Conservation (phyloP, 2,113 vertebrate species). For the Lamprotornis superbus region DNA sequence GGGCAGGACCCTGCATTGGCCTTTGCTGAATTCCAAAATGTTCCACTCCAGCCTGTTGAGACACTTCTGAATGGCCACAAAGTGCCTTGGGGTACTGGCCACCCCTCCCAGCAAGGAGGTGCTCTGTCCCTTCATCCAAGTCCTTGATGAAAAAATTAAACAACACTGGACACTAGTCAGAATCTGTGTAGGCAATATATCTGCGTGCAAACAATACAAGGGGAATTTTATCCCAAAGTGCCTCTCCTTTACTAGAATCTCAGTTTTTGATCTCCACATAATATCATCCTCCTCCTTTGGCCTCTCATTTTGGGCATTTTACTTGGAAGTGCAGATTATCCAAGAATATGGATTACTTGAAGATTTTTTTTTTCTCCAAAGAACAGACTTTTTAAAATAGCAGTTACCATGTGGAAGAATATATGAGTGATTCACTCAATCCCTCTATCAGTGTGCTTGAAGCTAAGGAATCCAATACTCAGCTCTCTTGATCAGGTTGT, state of each 20-base stretch:
- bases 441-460: background rate
- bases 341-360: background rate
- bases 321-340: background rate
- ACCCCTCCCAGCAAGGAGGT: fast-evolving
- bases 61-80: background rate
- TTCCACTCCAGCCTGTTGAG: background rate
- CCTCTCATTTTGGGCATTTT: background rate
- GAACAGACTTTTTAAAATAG: background rate
- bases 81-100: fast-evolving
- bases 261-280: background rate
- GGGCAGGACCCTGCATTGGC: background rate
- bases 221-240: background rate
- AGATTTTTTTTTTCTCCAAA: background rate
- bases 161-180: background rate
- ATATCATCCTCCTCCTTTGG: background rate
- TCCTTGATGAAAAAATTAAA: background rate
- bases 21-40: background rate
- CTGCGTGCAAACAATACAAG: background rate
- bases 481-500: background rate
- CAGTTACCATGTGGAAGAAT: background rate
- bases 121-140: background rate
- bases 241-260: background rate
- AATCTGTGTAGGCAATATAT: background rate
- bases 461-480: background rate
- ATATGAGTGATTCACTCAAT: background rate